Percentiles rank a stretch among this genome's conserved stretches.
phyloP scores from a whole-genome alignment of 2,888 invertebrate species.

The Campaea margaritaria region DNA sequence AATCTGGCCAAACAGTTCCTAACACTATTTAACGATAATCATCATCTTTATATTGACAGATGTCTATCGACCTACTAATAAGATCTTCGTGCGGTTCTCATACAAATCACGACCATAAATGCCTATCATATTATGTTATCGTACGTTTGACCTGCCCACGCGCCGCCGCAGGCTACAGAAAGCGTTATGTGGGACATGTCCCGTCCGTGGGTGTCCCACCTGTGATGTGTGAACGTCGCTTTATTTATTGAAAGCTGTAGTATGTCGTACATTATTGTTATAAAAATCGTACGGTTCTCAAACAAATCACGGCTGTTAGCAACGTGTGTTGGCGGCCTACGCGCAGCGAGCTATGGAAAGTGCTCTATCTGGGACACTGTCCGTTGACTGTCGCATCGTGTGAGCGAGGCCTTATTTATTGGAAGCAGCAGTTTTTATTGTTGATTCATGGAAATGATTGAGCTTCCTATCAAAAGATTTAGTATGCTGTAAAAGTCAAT shows the following conservation, averaged over 20 bases:
- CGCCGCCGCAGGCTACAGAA: conserved; percentile 31
- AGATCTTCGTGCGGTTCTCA: conserved; percentile 31
- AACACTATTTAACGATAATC: too few relatives aligned
- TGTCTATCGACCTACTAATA: conserved; percentile 10
- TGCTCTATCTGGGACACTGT: conserved; percentile 16
- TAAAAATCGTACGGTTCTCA: conserved; percentile 22
- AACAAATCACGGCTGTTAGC: conserved; percentile 16
- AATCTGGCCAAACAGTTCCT: too few relatives aligned
- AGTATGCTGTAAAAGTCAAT: conserved; percentile 1
- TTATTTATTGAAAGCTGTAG: conserved; percentile 23
- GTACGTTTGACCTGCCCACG: conserved; percentile 49
- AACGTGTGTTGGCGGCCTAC: conserved; percentile 9
- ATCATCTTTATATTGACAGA: not conserved
- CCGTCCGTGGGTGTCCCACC: conserved; percentile 34
- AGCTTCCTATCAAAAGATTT: not conserved
- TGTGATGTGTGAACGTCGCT: conserved; percentile 19
- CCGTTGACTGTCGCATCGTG: conserved; percentile 13
- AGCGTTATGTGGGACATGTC: conserved; percentile 33
- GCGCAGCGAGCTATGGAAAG: conserved; percentile 23
- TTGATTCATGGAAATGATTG: conserved; percentile 5
- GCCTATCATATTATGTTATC: conserved; percentile 25
- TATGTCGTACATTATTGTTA: conserved; percentile 10
- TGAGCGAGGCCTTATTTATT: conserved; percentile 15
- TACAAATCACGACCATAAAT: conserved; percentile 46
- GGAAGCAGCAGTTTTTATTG: conserved; percentile 5